Evolutionary conservation across 2,888 invertebrate genomes (phyloP), one percentile per base, ranked within the genome.

Genomic region (Folsomia manolachei): DNA sequence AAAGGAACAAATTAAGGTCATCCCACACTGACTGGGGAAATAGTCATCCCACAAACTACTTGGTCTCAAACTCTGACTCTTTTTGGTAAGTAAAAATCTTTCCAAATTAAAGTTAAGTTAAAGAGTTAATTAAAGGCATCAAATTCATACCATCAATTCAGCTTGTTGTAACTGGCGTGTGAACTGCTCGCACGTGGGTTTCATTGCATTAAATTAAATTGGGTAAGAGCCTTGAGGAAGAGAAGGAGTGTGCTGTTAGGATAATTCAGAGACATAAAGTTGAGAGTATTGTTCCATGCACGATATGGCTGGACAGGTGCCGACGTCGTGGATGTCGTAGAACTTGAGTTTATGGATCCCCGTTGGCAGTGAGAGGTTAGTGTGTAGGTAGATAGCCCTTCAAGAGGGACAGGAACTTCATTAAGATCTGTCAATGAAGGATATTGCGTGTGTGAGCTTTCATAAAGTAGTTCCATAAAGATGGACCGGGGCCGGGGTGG

Each of bases 381-480:
- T 18, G 51, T 51, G 56, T 19, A 14, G 56, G 56, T 56, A 56
- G 56, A 56, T 7, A 56, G 39, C 14, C 14, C 7, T 9, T 9
- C 7, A 39, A 60, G 23, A 11, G 25, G 64, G 26, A 64, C n/a
- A n/a, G 27, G n/a, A 26, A 27, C 27, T 27, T 64, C 27, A 64
- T 64, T 64, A 64, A 64, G 64, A 64, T 27, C 27, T 64, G 64
- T 27, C 64, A 64, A 25, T 27, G 64, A 9, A 25, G 63, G 63
- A 63, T 63, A 27, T 64, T 64, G 64, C 64, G 64, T 64, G 64
- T 26, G 70, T 70, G 69, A 73, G 69, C 68, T 75, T 73, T 75
- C 70, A 75, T 75, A 73, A 73, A 71, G 73, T 70, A 75, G 73
- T 73, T 75, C n/a, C n/a, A n/a, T n/a, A n/a, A n/a, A n/a, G n/a